phyloP scores from a whole-genome alignment of 2,113 vertebrate species.

The Archilochus colubris region DNA sequence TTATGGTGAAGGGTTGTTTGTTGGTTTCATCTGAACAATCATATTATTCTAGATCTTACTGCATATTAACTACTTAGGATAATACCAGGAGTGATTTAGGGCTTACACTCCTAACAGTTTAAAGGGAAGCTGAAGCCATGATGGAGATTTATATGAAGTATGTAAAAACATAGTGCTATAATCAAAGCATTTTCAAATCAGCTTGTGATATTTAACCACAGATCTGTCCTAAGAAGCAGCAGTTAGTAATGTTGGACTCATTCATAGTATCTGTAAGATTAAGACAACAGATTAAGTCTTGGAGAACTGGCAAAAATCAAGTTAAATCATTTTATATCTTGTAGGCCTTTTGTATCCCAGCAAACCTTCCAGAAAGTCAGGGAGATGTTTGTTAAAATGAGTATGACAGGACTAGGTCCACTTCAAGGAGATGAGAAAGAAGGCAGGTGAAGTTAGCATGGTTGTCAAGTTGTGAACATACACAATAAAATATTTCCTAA shows the following conservation, averaged over 20 bases:
- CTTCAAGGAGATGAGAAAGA: neutral
- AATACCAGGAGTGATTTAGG: conserved; percentile 26
- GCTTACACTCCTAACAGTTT: conserved; percentile 19
- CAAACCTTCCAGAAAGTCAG: neutral
- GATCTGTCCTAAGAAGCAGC: neutral
- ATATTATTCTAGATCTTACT: conserved; percentile 33
- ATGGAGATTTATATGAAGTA: neutral
- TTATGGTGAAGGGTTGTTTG: neutral
- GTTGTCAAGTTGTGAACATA: neutral
- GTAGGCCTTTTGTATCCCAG: neutral
- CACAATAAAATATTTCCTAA: neutral
- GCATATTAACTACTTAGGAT: conserved; percentile 40
- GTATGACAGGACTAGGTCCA: neutral
- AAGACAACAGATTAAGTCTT: neutral
- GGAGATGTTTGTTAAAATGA: neutral
- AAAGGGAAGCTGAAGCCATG: neutral
- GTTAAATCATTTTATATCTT: neutral
- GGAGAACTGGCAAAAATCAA: neutral
- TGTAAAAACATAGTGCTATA: conserved; percentile 12
- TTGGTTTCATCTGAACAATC: neutral
- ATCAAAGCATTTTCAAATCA: neutral
- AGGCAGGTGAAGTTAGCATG: neutral
- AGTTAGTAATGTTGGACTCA: neutral
- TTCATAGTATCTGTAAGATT: neutral
- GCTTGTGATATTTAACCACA: neutral